Conservation (phyloP, 2,113 vertebrate species). For the Hippocampus mohnikei region DNA sequence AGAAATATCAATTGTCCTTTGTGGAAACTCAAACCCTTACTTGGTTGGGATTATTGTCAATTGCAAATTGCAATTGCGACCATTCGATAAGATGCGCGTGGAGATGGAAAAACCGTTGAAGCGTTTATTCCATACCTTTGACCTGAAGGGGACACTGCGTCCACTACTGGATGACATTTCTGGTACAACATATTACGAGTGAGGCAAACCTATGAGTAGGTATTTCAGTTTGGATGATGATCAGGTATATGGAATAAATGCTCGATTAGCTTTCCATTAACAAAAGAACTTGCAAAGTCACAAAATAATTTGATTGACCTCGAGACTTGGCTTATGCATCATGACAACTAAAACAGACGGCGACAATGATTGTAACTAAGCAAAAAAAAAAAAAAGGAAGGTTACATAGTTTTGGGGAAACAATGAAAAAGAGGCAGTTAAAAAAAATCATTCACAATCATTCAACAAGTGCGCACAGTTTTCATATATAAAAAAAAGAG, state of each 20-base stretch:
- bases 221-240: not conserved
- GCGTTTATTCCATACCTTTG: not conserved
- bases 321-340: slow-evolving; percentile 46
- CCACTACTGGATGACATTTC: too few relatives aligned
- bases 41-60: not conserved
- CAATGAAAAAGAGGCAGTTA: slow-evolving; percentile 32
- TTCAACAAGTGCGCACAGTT: slow-evolving; percentile 48
- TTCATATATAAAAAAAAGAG: slow-evolving; percentile 38
- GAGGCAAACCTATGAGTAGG: not conserved
- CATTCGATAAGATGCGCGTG: not conserved
- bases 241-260: not conserved
- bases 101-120: not conserved
- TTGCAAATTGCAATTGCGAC: not conserved
- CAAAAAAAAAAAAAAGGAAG: slow-evolving; percentile 40
- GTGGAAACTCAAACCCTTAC: slow-evolving; percentile 15
- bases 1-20: slow-evolving; percentile 24
- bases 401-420: slow-evolving; percentile 48
- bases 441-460: slow-evolving; percentile 56
- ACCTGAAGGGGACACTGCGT: not conserved
- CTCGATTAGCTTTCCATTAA: not conserved
- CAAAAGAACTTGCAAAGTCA: not conserved
- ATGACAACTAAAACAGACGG: slow-evolving; percentile 45
- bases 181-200: too few relatives aligned
- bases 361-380: slow-evolving; percentile 62
- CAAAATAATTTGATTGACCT: slow-evolving; percentile 24